Percentiles rank a stretch among this genome's conserved stretches.
Conservation (phyloP, 2,113 vertebrate species). For the Pseudois nayaur region DNA sequence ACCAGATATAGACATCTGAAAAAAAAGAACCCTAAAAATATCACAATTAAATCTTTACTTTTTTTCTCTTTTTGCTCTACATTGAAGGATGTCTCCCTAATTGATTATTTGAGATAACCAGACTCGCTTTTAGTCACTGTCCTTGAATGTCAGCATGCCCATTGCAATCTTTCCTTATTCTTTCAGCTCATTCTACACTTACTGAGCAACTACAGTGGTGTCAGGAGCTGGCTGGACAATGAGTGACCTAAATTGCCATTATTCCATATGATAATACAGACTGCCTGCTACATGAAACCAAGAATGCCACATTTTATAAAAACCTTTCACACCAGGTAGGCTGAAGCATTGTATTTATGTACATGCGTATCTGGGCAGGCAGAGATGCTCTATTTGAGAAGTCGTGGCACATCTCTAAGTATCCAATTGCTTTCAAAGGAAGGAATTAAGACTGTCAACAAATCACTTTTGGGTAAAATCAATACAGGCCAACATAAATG, state of each 20-base stretch:
- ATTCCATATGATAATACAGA: background rate
- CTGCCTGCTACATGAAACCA: background rate
- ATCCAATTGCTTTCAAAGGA: background rate
- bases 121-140: background rate
- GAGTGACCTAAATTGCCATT: background rate
- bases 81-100: background rate
- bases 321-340: background rate
- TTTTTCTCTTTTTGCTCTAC: background rate
- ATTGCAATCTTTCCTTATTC: background rate
- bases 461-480: background rate
- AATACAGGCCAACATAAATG: background rate
- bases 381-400: background rate
- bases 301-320: background rate
- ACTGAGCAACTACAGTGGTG: background rate
- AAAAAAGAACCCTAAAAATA: conserved; percentile 42
- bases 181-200: background rate
- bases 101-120: background rate
- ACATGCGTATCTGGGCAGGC: background rate
- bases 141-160: background rate
- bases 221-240: background rate
- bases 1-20: conserved; percentile 39
- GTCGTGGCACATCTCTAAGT: background rate
- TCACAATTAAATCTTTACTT: background rate
- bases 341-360: background rate
- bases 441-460: background rate